Percentiles rank a stretch among this genome's conserved stretches.
These are phyloP conservation scores for Podilymbus podiceps DNA, from an alignment of 2,113 vertebrate species.

Conservation along the genomic window DNA sequence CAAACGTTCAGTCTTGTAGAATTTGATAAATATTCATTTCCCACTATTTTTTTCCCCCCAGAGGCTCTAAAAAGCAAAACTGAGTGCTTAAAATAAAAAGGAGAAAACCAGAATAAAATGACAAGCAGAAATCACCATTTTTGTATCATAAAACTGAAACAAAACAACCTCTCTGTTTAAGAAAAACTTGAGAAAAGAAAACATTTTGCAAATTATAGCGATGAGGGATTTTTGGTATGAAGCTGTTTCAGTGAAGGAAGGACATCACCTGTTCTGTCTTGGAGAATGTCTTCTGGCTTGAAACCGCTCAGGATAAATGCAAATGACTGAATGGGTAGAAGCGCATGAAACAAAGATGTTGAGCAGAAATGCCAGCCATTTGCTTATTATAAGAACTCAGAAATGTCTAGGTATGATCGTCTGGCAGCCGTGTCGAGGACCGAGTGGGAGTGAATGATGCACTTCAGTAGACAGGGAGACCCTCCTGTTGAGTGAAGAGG, in stretches of 20 bases:
- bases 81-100: not conserved
- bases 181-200: not conserved
- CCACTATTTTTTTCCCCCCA: fast-evolving
- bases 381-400: no score
- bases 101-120: not conserved
- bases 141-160: not conserved
- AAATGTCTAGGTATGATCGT: not conserved
- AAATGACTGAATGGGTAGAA: not conserved
- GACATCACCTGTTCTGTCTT: not conserved
- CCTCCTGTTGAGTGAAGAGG: no score
- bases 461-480: no score
- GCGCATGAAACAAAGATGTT: not conserved
- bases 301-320: not conserved
- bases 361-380: not conserved
- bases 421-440: no score
- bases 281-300: not conserved
- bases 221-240: not conserved
- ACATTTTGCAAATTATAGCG: not conserved
- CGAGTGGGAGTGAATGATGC: no score
- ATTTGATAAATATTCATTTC: not conserved
- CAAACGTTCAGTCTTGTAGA: not conserved
- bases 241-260: not conserved
- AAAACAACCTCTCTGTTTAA: not conserved
- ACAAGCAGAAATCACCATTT: not conserved
- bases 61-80: not conserved